Base-by-base conservation (phyloP, 64 coral and sea anemone species). In the Actinia equina region DNA sequence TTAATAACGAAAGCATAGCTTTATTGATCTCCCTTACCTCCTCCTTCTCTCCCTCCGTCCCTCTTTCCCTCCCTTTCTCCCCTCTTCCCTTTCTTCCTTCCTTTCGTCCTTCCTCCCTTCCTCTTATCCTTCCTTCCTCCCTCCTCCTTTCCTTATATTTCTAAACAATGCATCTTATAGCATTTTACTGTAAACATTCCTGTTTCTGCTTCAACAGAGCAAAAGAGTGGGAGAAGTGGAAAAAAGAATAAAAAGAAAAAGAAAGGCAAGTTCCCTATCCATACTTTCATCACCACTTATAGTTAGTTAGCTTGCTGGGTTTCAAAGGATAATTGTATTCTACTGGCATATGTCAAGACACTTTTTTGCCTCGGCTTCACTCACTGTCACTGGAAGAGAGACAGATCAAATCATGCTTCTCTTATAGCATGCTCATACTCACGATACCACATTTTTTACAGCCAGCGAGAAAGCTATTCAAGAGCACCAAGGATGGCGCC, bases 241-340 rank as follows among this genome's bases (percentile, higher is more conserved):
- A 98, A 98, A 88, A 98, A 98, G 79, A 98, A 98, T 84, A 98
- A 95, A 82, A 98, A 93, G 93, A 98, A 98, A 90, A 98, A 98
- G 88, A 96, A 96, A 93, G 94, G 94, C 26, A 74, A 41, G 69
- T 30, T 65, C 12, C 19, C 20, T 65, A n/a, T 65, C 5, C 22
- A 22, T 9, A 19, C 18, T 0, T 49, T 65, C 8, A 65, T 15
- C 8, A 65, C 55, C 55, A 11, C 55, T 57, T 57, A 54, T 54
- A 8, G 52, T 12, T 53, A 6, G 52, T 11, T 57, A 11, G 11
- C 10, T 13, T 57, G 55, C 11, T 49, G 46, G 0, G 46, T 49
- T 49, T 0, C 46, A 49, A 57, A 57, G 7, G 55, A 11, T 16
- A 16, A 57, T 13, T 13, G 11, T 12, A 13, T 37, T 57, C 55